Base-by-base conservation (phyloP, 2,888 invertebrate genomes). In the Microctonus brassicae region DNA sequence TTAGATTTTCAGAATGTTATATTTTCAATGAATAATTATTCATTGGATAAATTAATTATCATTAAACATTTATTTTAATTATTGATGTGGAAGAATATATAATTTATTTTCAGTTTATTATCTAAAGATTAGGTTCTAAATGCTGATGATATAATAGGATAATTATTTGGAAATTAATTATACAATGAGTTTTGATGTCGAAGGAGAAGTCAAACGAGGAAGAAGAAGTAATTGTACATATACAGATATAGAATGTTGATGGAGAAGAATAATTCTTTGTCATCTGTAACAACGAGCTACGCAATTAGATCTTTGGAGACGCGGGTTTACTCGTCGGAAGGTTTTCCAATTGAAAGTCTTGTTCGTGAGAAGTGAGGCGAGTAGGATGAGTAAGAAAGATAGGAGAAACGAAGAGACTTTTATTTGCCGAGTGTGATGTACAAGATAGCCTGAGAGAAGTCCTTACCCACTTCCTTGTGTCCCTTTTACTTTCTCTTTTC, bases 341-440 rank as follows among this genome's bases (percentile, higher is more conserved):
- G 71, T 72, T 76, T 74, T 71, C 70, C 73, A 76, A 76, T 77
- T 75, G 75, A 71, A 75, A 77, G 74, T 73, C 77, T 76, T 74
- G 69, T 73, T 69, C 26, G 58, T 33, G n/a, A 13, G n/a, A 13
- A 33, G 52, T n/a, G 17, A 33, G 34, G 20, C 10, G 34, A 20
- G 36, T 13, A 22, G 53, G 20, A 29, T 17, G 57, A 29, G 57
- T 57, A 26, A 29, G 13, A 24, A 57, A 29, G 57, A 68, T 58
- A 60, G 42, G 36, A 52, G 39, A 26, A 61, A 61, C n/a, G 34
- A 62, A 62, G 65, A 55, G 66, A 57, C 73, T 72, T 74, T 74
- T 77, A 73, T 77, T 77, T 77, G 72, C 70, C 64, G 72, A 75
- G 75, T 74, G 70, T 70, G 74, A 73, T 74, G 69, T 68, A 61